These are phyloP conservation scores for Lithophane socia DNA, from an alignment of 2,888 invertebrate genomes.

Conservation along the genomic window DNA sequence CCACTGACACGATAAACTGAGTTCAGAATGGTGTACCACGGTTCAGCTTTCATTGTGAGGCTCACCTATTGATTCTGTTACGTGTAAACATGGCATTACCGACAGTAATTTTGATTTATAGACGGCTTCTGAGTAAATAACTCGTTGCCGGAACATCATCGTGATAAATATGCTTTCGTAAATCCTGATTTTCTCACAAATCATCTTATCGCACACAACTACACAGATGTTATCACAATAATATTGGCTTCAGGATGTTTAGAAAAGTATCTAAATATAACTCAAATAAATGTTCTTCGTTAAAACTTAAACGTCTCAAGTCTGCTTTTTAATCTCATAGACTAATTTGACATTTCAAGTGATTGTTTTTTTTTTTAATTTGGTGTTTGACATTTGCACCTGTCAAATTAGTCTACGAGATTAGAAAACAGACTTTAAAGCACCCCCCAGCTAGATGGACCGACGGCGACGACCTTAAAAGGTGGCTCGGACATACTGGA, in stretches of 20 bases:
- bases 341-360: too few species aligned
- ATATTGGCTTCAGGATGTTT: background rate
- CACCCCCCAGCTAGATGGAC: too few species aligned
- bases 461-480: too few species aligned
- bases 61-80: constrained; percentile 38
- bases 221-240: background rate
- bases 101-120: constrained; percentile 54
- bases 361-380: too few species aligned
- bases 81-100: constrained; percentile 45
- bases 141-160: constrained; percentile 48
- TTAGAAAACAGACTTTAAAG: too few species aligned
- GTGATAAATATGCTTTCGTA: constrained; percentile 49
- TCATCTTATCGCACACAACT: background rate
- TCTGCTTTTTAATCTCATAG: too few species aligned
- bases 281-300: background rate
- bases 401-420: too few species aligned
- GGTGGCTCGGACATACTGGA: too few species aligned
- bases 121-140: constrained; percentile 42
- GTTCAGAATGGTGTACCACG: constrained; percentile 25
- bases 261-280: background rate
- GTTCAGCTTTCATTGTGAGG: constrained; percentile 32
- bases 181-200: constrained; percentile 36
- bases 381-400: too few species aligned
- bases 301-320: background rate
- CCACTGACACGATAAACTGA: constrained; percentile 34